Conservation (phyloP, 2,888 invertebrate species). For the Neoaliturus tenellus region DNA sequence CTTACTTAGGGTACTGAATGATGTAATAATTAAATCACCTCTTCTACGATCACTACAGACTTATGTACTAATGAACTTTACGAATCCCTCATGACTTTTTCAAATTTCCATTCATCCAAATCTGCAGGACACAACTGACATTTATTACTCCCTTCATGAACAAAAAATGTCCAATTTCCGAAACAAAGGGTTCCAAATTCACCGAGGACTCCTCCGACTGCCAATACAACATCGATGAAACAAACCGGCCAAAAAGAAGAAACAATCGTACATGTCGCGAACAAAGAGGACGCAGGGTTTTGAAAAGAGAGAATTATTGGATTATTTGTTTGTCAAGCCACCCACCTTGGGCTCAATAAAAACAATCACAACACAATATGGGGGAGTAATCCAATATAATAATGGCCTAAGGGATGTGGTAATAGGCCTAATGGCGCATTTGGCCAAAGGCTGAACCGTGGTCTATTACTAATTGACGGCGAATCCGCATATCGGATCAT, state of each 20-base stretch:
- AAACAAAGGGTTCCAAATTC: not conserved
- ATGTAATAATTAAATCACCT: too few relatives aligned
- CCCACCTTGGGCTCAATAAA: constrained; percentile 45
- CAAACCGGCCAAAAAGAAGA: constrained; percentile 48
- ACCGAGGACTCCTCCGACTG: constrained; percentile 2
- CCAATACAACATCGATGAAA: constrained; percentile 12
- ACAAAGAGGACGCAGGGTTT: constrained; percentile 33
- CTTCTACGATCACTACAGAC: too few relatives aligned
- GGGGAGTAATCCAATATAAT: constrained; percentile 52
- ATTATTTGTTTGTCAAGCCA: constrained; percentile 39
- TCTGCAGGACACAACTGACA: too few relatives aligned
- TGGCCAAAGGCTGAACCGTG: constrained; percentile 22
- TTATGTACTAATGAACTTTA: too few relatives aligned
- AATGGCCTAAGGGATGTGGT: constrained; percentile 39
- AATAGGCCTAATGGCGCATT: constrained; percentile 49
- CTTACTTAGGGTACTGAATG: too few relatives aligned
- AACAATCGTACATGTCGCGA: constrained; percentile 45
- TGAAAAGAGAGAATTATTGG: constrained; percentile 50
- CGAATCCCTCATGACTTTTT: too few relatives aligned
- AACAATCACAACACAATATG: constrained; percentile 49
- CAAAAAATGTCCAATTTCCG: not conserved
- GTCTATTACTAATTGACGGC: constrained; percentile 22
- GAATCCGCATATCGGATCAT: constrained; percentile 19
- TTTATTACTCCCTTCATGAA: too few relatives aligned
- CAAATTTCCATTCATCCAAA: too few relatives aligned